Base-by-base conservation (phyloP, 64 coral and sea anemone species). In the Dendrophyllia cribrosa region DNA sequence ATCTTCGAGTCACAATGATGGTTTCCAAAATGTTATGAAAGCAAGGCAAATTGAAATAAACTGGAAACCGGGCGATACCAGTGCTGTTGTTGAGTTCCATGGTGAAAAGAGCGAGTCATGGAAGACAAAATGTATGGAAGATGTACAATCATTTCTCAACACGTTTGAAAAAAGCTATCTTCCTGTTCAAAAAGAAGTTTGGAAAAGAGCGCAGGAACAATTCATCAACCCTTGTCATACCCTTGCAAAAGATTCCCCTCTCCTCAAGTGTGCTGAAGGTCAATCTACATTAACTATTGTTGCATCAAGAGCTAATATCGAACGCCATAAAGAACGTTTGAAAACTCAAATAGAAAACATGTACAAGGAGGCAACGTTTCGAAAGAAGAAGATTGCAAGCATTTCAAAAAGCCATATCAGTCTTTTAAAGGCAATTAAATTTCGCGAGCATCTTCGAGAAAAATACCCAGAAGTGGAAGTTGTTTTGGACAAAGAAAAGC, bases 371-470 rank as follows among this genome's bases (percentile, higher is more conserved):
- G 88, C 78, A 46, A 78, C 46, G 60, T 81, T 22, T 58, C 78
- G 82, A 58, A 82, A 46, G 0, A 90, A 90, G 20, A 46, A 48
- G 21, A 82, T 52, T 71, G 5, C 6, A 4, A 82, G 9, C 43
- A 71, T 90, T 82, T 78, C 65, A 12, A 68, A 81, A 81, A 78
- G 79, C 77, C n/a, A 64, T 20, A 13, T 82, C 56, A 59, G 45
- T 70, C 88, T 82, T 59, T 13, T 90, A 66, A 90, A 90, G 4
- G 79, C 52, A 43, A 66, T 90, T 55, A 60, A 82, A 25, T 21
- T 90, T 59, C 70, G 58, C 24, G 76, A 90, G 25, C 56, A 90
- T 12, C 77, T 90, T 0, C 48, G 81, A 68, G 0, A 9, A 72
- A 70, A 72, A 49, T 59, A 55, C 51, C 66, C 67, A n/a, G 50